A percentile compares a stretch with the other conserved stretches of the same genome.
Conservation (phyloP, 2,888 invertebrate genomes). For the Oscheius onirici region DNA sequence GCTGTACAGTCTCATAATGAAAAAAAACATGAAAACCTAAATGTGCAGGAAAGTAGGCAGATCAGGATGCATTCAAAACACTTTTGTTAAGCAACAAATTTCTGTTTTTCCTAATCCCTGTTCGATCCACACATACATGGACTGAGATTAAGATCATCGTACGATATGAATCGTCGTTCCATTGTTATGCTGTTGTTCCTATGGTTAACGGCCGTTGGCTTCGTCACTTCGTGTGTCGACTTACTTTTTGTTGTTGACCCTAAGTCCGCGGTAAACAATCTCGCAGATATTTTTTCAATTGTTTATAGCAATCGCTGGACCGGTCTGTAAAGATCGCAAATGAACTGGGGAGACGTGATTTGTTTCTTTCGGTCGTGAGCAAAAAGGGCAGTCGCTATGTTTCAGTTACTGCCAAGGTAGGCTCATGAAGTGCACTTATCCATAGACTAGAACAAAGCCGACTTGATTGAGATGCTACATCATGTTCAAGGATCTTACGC, state of each 20-base stretch:
- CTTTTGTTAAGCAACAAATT: no score
- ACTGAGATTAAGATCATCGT: conserved; percentile 16
- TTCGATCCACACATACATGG: not conserved
- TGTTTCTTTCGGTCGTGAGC: conserved; percentile 32
- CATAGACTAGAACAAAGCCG: conserved; percentile 38
- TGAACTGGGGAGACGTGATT: conserved; percentile 34
- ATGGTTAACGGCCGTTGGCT: conserved; percentile 13
- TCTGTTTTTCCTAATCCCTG: not conserved
- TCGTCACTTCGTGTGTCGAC: conserved; percentile 39
- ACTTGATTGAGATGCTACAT: conserved; percentile 37
- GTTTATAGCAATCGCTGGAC: conserved; percentile 37
- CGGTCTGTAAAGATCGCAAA: conserved; percentile 44
- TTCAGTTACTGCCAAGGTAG: conserved; percentile 38
- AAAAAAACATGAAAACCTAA: no score
- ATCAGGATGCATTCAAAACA: no score
- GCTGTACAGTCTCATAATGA: no score
- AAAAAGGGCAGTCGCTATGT: conserved; percentile 42
- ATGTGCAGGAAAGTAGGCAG: no score
- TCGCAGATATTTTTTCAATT: no score
- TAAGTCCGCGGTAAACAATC: not conserved
- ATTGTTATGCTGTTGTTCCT: conserved; percentile 34
- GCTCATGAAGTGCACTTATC: not conserved
- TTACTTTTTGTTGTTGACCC: conserved; percentile 44
- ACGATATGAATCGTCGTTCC: conserved; percentile 16
- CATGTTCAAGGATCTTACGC: conserved; percentile 40